Percentiles rank a stretch among this genome's conserved stretches.
Conservation (phyloP, 2,797 vertebrate genomes). For the Coregonus ussuriensis region DNA sequence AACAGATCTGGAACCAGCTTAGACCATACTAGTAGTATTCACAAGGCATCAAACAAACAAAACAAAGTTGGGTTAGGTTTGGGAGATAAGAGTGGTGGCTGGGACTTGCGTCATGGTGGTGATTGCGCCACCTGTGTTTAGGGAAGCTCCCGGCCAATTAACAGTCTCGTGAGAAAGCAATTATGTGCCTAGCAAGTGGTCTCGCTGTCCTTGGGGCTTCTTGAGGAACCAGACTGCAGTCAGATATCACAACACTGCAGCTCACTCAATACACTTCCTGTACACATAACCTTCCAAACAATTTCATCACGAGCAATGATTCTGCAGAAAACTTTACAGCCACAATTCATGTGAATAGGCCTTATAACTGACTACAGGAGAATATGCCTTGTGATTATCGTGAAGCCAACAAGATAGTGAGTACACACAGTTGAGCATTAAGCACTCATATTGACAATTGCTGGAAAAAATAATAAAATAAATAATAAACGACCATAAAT, state of each 20-base stretch:
- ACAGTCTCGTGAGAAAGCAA: constrained; percentile 53
- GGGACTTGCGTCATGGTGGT: background rate
- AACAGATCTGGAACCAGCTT: too few relatives aligned
- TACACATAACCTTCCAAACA: background rate
- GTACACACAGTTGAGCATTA: too few relatives aligned
- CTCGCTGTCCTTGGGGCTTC: constrained; percentile 34
- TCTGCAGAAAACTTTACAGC: background rate
- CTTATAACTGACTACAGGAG: too few relatives aligned
- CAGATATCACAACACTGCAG: constrained; percentile 10
- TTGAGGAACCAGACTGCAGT: constrained; percentile 39
- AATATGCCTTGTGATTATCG: too few relatives aligned
- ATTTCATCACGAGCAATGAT: background rate
- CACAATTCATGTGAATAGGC: too few relatives aligned
- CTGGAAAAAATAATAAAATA: too few relatives aligned
- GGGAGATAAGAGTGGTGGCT: constrained; percentile 1
- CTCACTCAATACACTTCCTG: background rate
- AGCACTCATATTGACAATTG: too few relatives aligned
- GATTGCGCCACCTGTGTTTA: constrained; percentile 21
- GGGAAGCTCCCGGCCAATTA: constrained; percentile 41
- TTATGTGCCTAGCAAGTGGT: constrained; percentile 54
- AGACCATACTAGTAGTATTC: background rate
- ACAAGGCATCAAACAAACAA: constrained; percentile 7
- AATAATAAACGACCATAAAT: too few relatives aligned
- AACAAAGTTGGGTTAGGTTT: constrained; percentile 23
- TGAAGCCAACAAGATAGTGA: too few relatives aligned